Base-by-base conservation (phyloP, 2,888 invertebrate genomes). In the Andrena praecox region DNA sequence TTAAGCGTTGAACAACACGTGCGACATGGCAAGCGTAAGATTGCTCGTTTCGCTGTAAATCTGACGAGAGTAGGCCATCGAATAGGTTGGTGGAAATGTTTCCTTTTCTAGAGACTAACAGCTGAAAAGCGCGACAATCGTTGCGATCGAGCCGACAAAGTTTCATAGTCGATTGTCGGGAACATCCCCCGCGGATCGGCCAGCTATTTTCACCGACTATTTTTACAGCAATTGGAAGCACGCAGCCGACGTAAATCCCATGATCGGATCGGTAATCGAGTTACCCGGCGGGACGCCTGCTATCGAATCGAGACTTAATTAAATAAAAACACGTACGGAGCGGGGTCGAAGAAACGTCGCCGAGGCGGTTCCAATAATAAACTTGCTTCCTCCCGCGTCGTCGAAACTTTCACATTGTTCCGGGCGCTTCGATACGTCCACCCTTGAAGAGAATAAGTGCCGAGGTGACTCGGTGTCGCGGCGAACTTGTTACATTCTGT, bases 401-500 rank as follows among this genome's bases (percentile, higher is more conserved):
- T 42, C 12, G 52, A 20, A 80, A 80, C 50, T 80, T 70, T 54
- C 50, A 24, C 56, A 31, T 56, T 48, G 27, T 71, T 24, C 6
- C 54, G 50, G 10, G 2, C 12, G 33, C 29, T 67, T 72, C 71
- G 70, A 71, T 67, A 62, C 70, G 64, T 66, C 54, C 54, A 54
- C 31, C 29, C 52, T 33, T 33, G 71, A 79, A 59, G 8, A 52
- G 69, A 59, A 69, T 79, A 79, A 78, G 77, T 20, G 78, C 63
- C 54, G 77, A 52, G 10, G 66, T 24, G 52, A 54, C 54, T 81
- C 24, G 35, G 50, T 27, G 27, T 52, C 64, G n/a, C 68, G 24
- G 24, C 54, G 56, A 81, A 82, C 73, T 81, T 48, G 74, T 71
- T 73, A 67, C 67, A n/a, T 80, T 68, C 67, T 50, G 29, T 80